Evolutionary conservation across 1,140 invertebrate genomes (phyloP), one percentile per base, ranked within the genome.

Genomic region (Lepidurus apus): DNA sequence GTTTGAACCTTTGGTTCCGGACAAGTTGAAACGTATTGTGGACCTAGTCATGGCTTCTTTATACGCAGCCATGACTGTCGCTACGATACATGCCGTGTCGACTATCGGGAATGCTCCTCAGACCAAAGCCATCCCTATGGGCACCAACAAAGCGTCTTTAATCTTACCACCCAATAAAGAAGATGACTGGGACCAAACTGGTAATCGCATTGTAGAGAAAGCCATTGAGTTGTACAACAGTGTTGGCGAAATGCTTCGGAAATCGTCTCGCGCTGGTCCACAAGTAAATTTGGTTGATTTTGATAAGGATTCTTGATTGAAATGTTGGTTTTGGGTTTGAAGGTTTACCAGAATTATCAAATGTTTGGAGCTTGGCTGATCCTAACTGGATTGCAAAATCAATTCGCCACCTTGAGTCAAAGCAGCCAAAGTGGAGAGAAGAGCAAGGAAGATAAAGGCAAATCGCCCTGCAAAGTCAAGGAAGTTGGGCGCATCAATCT

Each of bases 281-380:
- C 92, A 93, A 86, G 93, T 94, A 87, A 91, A 90, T 88, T 42
- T 21, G 44, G 74, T 21, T 76, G 79, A 74, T 42, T 74, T 77
- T 80, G 13, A 76, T 8, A 11, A 80, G 77, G 75, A 77, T 76
- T 77, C 13, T 75, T 80, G 75, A 79, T 10, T 80, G 77, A 74
- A 80, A 13, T 65, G 74, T 53, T 21, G 44, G 43, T 78, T 26
- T 77, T 43, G 79, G 79, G 80, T 82, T 85, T 83, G 13, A 84
- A 93, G 91, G 89, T 93, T 80, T 90, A 93, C 80, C 95, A 97
- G 87, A 97, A 97, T 86, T 91, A 96, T 83, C 86, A 95, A 74
- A 89, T 95, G 84, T 91, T 95, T 81, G 94, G 93, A 9, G 91
- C 92, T 0, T 97, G 95, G 95, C 87, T 96, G 42, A 84, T 96